Conservation (phyloP, 2,888 invertebrate genomes). For the Oligia latruncula region DNA sequence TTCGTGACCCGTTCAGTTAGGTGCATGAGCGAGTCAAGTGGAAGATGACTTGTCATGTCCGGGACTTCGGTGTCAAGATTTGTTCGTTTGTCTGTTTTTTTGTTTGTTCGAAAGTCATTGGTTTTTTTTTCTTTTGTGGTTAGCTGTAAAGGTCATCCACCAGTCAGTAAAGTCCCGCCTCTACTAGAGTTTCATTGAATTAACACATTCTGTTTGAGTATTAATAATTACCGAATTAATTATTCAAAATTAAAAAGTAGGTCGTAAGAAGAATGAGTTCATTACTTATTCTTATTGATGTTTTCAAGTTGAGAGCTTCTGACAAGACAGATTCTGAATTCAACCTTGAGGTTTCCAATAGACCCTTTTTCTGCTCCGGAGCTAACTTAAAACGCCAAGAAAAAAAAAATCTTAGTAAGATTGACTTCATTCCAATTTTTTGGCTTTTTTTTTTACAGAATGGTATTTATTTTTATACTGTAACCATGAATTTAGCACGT, state of each 20-base stretch:
- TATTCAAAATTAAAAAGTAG: background rate
- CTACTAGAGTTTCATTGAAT: background rate
- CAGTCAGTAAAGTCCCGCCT: no score
- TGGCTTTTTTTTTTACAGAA: background rate
- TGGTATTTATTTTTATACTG: no score
- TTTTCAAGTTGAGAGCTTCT: conserved; percentile 1
- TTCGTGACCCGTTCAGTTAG: conserved; percentile 68
- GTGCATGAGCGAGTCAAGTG: conserved; percentile 64
- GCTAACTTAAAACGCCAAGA: background rate
- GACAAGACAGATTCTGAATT: background rate
- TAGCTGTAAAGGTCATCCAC: background rate
- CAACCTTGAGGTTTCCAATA: background rate
- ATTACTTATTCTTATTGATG: conserved; percentile 7
- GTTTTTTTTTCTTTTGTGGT: background rate
- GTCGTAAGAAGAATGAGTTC: background rate
- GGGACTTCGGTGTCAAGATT: conserved; percentile 33
- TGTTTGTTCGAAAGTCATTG: background rate
- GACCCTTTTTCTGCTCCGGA: background rate
- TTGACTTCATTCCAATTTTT: background rate
- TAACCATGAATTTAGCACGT: no score
- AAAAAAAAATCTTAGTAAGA: background rate
- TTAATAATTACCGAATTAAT: background rate
- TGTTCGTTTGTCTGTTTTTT: background rate
- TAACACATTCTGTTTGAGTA: background rate
- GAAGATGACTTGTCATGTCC: conserved; percentile 56